These are phyloP conservation scores for Pammene fasciana DNA, from an alignment of 2,888 invertebrate genomes.

Conservation along the genomic window DNA sequence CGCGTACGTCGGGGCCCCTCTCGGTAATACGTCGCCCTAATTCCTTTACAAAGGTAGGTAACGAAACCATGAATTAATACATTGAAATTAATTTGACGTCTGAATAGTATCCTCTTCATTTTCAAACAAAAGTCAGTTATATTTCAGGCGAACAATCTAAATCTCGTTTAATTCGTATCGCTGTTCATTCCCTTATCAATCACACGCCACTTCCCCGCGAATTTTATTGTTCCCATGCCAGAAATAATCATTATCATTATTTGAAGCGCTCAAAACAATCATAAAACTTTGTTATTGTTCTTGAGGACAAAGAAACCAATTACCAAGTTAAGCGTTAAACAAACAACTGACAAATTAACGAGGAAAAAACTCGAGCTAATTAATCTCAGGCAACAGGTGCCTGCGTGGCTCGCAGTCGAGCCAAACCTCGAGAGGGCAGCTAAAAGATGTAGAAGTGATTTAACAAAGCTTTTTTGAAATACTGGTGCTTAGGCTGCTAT, in stretches of 20 bases:
- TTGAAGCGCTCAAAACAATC: conserved; percentile 11
- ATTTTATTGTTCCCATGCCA: background rate
- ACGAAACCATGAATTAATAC: too few relatives aligned
- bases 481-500: too few relatives aligned
- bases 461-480: too few relatives aligned
- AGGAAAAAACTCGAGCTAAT: conserved; percentile 26
- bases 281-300: conserved; percentile 16
- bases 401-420: background rate
- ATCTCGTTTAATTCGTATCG: background rate
- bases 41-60: background rate
- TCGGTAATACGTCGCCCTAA: too few relatives aligned
- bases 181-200: background rate
- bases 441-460: too few relatives aligned
- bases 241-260: conserved; percentile 13
- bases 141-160: background rate
- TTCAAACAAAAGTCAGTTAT: background rate
- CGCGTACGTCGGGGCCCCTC: too few relatives aligned
- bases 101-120: background rate
- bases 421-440: too few relatives aligned
- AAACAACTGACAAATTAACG: conserved; percentile 35
- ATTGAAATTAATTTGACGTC: background rate
- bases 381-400: conserved; percentile 37
- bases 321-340: conserved; percentile 27
- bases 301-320: conserved; percentile 32
- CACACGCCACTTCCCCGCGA: background rate